Percentiles rank a stretch among this genome's conserved stretches.
Evolutionary conservation across 2,888 invertebrate genomes (phyloP).

Genomic region (Empis stercorea): DNA sequence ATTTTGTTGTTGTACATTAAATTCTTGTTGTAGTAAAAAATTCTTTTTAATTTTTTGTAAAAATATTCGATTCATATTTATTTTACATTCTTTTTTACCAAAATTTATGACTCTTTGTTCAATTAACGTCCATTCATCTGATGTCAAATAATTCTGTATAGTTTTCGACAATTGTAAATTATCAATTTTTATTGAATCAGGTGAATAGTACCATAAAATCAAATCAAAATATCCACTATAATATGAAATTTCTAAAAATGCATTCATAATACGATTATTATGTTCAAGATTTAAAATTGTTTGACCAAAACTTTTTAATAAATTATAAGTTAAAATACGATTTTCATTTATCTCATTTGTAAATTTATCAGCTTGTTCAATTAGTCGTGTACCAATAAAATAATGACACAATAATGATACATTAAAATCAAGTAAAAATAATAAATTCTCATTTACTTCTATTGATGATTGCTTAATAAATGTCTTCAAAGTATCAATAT

Average conservation of each 20-base stretch:
- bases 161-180: constrained; percentile 7
- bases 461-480: neutral
- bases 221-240: constrained; percentile 24
- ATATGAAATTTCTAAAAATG: constrained; percentile 27
- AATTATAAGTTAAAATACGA: constrained; percentile 17
- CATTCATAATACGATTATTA: constrained; percentile 28
- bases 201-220: constrained; percentile 24
- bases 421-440: constrained; percentile 28
- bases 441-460: constrained; percentile 18
- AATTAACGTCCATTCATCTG: constrained; percentile 28
- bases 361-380: constrained; percentile 29
- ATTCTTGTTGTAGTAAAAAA: constrained; percentile 13
- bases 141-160: constrained; percentile 22
- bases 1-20: too few relatives aligned
- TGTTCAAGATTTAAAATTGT: constrained; percentile 27
- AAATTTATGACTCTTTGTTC: constrained; percentile 33
- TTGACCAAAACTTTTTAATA: constrained; percentile 25
- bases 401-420: constrained; percentile 28
- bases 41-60: constrained; percentile 20
- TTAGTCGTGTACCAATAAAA: constrained; percentile 25
- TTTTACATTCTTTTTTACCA: constrained; percentile 27
- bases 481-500: constrained; percentile 4
- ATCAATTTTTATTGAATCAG: constrained; percentile 21
- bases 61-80: constrained; percentile 24
- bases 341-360: constrained; percentile 18